A percentile compares a stretch with the other conserved stretches of the same genome.
Evolutionary conservation across 2,113 vertebrate genomes (phyloP).

Genomic region (Chamaea fasciata): DNA sequence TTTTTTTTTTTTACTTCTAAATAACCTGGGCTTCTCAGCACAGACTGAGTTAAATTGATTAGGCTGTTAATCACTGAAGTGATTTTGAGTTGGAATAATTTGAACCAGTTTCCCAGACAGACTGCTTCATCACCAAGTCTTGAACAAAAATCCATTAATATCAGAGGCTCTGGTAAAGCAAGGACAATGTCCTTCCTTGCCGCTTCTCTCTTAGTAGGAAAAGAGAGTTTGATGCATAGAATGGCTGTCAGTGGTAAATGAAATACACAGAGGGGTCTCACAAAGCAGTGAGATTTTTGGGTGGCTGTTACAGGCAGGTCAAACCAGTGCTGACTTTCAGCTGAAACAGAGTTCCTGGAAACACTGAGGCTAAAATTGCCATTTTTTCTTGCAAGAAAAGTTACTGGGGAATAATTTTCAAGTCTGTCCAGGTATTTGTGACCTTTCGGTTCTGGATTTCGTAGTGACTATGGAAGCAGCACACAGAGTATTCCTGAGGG

Average conservation of each 20-base stretch:
- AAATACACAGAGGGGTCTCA: background rate
- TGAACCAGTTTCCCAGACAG: background rate
- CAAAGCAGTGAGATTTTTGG: background rate
- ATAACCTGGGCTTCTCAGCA: background rate
- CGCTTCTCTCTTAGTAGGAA: background rate
- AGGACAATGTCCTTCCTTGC: background rate
- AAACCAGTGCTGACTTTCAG: background rate
- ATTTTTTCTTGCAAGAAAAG: background rate
- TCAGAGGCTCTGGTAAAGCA: background rate
- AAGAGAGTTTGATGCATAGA: background rate
- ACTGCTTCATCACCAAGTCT: background rate
- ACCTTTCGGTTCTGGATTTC: background rate
- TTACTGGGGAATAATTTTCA: background rate
- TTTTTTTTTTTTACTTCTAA: background rate
- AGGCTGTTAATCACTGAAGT: background rate
- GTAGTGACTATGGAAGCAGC: background rate
- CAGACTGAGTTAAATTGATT: background rate
- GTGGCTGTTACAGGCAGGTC: background rate
- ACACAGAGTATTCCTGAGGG: background rate
- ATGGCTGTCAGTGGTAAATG: background rate
- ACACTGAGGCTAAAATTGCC: background rate
- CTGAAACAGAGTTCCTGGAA: background rate
- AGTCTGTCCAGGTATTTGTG: background rate
- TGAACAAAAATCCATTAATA: background rate
- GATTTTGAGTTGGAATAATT: background rate